phyloP scores from a whole-genome alignment of 2,113 vertebrate genomes.

The Osmerus eperlanus region DNA sequence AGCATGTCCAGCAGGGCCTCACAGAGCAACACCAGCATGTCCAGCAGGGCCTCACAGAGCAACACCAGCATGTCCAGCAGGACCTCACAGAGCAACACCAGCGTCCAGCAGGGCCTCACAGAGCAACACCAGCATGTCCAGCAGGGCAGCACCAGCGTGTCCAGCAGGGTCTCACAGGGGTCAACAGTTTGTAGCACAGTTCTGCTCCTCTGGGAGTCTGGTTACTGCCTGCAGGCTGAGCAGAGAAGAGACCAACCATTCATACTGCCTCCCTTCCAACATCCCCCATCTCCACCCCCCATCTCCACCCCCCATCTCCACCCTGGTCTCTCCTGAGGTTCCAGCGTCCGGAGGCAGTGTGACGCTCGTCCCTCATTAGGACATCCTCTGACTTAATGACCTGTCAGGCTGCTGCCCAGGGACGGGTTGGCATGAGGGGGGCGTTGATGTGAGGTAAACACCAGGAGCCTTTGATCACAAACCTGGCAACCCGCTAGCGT shows the following conservation, averaged over 20 bases:
- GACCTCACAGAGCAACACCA: too few relatives aligned
- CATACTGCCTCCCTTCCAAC: conserved; percentile 4
- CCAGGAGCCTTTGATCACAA: conserved; percentile 56
- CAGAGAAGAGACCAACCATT: conserved; percentile 36
- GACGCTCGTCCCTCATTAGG: conserved; percentile 64
- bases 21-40: too few relatives aligned
- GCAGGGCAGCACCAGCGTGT: too few relatives aligned
- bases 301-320: background rate
- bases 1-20: too few relatives aligned
- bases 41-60: too few relatives aligned
- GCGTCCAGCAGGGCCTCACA: too few relatives aligned
- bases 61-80: too few relatives aligned
- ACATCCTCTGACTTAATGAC: conserved; percentile 65
- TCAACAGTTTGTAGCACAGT: conserved; percentile 43
- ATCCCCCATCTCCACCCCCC: conserved; percentile 51
- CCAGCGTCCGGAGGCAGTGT: conserved; percentile 38
- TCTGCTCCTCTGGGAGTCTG: conserved; percentile 42
- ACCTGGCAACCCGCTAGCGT: conserved; percentile 40
- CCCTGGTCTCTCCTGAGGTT: conserved; percentile 32
- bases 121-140: too few relatives aligned
- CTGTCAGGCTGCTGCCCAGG: conserved; percentile 32
- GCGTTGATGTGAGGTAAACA: conserved; percentile 38
- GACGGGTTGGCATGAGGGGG: conserved; percentile 31
- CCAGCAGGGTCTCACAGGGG: conserved; percentile 1
- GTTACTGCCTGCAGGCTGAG: conserved; percentile 62